phyloP scores from a whole-genome alignment of 1,140 invertebrate species.

The Diploscapter pachys region DNA sequence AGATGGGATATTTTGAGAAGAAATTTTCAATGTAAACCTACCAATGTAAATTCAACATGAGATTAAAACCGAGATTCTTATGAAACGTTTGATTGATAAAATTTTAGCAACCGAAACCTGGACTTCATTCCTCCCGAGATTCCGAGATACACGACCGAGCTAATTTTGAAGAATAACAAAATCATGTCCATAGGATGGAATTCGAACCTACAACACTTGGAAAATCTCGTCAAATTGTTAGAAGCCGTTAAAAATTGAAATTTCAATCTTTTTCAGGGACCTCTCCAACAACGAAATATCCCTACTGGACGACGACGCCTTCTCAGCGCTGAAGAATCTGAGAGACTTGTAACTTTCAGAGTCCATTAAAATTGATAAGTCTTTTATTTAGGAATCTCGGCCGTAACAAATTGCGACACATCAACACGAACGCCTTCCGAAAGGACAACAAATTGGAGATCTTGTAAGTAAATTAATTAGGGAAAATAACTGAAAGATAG shows the following conservation, averaged over 20 bases:
- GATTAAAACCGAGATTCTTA: too few species aligned
- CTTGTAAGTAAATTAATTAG: constrained; percentile 60
- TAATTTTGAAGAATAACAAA: constrained; percentile 89
- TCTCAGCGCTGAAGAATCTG: constrained; percentile 60
- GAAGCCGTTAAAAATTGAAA: constrained; percentile 11
- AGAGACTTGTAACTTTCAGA: constrained; percentile 33
- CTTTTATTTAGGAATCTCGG: too few species aligned
- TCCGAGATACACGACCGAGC: constrained; percentile 82
- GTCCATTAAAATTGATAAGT: too few species aligned
- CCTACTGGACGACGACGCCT: constrained; percentile 83
- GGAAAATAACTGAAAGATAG: not conserved
- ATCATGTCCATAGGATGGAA: constrained; percentile 60
- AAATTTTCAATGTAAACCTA: too few species aligned
- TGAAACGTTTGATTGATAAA: too few species aligned
- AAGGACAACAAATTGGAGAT: constrained; percentile 45
- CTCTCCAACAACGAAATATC: constrained; percentile 81
- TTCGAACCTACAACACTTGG: constrained; percentile 12
- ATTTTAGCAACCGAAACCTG: constrained; percentile 69
- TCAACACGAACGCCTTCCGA: too few species aligned
- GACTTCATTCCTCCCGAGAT: constrained; percentile 81
- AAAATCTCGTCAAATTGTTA: constrained; percentile 10
- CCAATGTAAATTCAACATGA: too few species aligned
- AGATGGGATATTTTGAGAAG: too few species aligned
- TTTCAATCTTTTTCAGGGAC: constrained; percentile 65
- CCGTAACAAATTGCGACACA: too few species aligned